Evolutionary conservation across 2,113 vertebrate genomes (phyloP).

Genomic region (Pluvianellus socialis): DNA sequence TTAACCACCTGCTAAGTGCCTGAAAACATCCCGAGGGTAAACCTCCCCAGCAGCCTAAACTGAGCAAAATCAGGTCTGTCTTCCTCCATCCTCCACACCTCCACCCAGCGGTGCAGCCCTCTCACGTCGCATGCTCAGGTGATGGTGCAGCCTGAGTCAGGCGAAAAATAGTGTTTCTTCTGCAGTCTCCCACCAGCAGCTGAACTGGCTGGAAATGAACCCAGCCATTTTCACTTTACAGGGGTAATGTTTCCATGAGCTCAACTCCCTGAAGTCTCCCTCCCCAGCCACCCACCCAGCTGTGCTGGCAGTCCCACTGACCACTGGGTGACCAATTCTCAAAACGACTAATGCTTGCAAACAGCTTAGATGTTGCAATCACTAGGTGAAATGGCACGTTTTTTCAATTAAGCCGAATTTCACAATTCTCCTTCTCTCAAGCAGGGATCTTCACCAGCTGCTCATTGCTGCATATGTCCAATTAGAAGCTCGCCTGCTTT

Average conservation of each 20-base stretch:
- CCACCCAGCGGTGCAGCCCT: background rate
- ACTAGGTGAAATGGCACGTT: fast-evolving
- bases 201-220: background rate
- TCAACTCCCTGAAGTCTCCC: background rate
- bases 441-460: background rate
- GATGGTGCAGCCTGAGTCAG: fast-evolving
- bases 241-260: background rate
- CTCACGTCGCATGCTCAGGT: fast-evolving
- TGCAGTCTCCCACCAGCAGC: background rate
- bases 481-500: background rate
- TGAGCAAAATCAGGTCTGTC: background rate
- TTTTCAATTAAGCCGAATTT: background rate
- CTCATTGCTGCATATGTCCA: background rate
- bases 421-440: background rate
- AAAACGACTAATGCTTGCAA: background rate
- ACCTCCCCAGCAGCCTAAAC: background rate
- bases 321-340: background rate
- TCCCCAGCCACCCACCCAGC: background rate
- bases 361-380: background rate
- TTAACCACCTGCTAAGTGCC: background rate
- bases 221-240: background rate
- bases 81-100: background rate
- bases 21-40: background rate
- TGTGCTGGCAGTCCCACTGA: background rate
- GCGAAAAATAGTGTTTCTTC: background rate